Percentiles rank a stretch among this genome's conserved stretches.
Conservation (phyloP, 2,113 vertebrate species). For the Bubo blakistoni region DNA sequence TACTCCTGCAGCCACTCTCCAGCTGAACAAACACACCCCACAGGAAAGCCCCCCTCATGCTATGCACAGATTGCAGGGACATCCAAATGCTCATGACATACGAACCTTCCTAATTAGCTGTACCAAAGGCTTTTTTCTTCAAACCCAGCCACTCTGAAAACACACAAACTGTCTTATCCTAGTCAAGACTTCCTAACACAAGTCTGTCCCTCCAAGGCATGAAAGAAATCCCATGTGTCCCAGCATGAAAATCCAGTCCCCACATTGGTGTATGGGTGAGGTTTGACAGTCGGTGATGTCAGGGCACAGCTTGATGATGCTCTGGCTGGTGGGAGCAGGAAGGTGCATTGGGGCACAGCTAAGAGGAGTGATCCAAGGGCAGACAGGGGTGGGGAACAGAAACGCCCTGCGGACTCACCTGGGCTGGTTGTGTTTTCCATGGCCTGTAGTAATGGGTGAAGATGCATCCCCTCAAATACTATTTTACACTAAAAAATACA, state of each 20-base stretch:
- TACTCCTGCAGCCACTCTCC: neutral
- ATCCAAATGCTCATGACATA: neutral
- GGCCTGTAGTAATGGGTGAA: neutral
- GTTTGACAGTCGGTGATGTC: neutral
- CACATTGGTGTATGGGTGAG: neutral
- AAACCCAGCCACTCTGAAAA: neutral
- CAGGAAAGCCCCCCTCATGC: neutral
- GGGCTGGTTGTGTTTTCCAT: neutral
- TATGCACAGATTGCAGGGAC: neutral
- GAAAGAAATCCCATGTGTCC: accelerated
- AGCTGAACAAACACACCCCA: neutral
- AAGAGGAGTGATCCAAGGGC: neutral
- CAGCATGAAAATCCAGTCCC: neutral
- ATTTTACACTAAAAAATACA: neutral
- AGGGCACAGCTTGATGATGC: neutral
- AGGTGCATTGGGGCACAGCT: neutral
- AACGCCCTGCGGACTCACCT: neutral
- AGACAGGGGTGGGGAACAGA: neutral
- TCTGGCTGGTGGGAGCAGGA: neutral
- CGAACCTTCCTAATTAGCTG: neutral
- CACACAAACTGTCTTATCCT: neutral
- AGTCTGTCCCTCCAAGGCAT: neutral
- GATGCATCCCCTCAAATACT: neutral
- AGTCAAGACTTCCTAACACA: neutral
- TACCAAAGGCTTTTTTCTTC: neutral